Evolutionary conservation across 2,113 vertebrate genomes (phyloP).

Genomic region (Miniopterus natalensis): DNA sequence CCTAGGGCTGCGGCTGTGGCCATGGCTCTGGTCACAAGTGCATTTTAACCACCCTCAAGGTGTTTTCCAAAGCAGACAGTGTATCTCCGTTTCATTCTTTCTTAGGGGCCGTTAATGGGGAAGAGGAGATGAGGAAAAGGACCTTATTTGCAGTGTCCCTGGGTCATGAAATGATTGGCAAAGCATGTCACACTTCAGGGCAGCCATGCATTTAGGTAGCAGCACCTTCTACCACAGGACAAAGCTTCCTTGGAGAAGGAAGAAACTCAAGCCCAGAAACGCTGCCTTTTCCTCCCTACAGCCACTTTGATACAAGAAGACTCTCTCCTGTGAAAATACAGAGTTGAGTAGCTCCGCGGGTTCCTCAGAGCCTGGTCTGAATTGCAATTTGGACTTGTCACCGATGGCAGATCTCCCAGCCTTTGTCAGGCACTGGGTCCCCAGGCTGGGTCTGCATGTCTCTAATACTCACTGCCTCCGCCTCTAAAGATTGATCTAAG

Average conservation of each 20-base stretch:
- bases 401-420: not conserved
- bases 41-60: not conserved
- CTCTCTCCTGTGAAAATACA: conserved; percentile 26
- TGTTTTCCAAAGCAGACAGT: not conserved
- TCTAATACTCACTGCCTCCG: not conserved
- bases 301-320: conserved; percentile 21
- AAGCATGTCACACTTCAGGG: not conserved
- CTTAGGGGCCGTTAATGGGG: not conserved
- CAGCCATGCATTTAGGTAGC: not conserved
- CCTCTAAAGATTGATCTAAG: conserved; percentile 60
- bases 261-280: not conserved
- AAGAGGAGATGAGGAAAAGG: not conserved
- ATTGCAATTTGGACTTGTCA: conserved; percentile 46
- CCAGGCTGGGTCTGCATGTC: not conserved
- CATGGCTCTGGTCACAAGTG: not conserved
- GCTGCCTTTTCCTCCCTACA: not conserved
- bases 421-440: not conserved
- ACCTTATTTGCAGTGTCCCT: not conserved
- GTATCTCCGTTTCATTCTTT: not conserved
- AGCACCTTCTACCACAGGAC: not conserved
- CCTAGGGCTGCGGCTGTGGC: not conserved
- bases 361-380: conserved; percentile 6
- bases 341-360: not conserved
- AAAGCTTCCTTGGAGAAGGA: not conserved
- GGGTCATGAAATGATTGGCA: not conserved